A percentile compares a stretch with the other conserved stretches of the same genome.
phyloP scores from a whole-genome alignment of 2,888 invertebrate species.

The Acronicta aceris region DNA sequence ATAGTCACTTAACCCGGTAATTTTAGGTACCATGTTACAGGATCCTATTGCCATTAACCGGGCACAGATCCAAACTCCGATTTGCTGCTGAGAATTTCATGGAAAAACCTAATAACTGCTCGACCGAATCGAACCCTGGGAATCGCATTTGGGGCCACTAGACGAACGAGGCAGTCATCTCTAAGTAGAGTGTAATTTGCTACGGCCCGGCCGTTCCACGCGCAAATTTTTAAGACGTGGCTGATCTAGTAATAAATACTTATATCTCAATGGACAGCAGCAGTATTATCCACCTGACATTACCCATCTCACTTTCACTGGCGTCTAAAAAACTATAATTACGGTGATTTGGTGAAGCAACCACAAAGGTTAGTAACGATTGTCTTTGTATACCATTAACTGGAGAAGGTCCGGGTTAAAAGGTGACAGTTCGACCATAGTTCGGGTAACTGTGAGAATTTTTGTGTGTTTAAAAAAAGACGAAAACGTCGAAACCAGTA shows the following conservation, averaged over 20 bases:
- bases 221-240: background rate
- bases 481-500: constrained; percentile 20
- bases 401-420: constrained; percentile 48
- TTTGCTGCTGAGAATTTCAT: too few species aligned
- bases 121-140: too few species aligned
- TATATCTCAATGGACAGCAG: constrained; percentile 20
- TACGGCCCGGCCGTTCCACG: background rate
- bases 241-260: background rate
- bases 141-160: too few species aligned
- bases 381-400: constrained; percentile 35
- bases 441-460: constrained; percentile 28
- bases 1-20: too few species aligned
- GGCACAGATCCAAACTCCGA: too few species aligned
- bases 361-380: constrained; percentile 37
- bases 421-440: constrained; percentile 50
- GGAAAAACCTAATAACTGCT: too few species aligned
- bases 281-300: constrained; percentile 25
- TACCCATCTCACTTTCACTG: constrained; percentile 69
- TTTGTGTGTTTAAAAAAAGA: constrained; percentile 21
- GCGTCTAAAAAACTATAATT: constrained; percentile 71
- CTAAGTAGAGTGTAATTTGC: too few species aligned
- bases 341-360: constrained; percentile 47
- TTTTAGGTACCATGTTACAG: too few species aligned
- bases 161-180: too few species aligned
- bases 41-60: too few species aligned